Evolutionary conservation across 2,888 invertebrate species (phyloP).

Genomic region (Penaeus monodon): DNA sequence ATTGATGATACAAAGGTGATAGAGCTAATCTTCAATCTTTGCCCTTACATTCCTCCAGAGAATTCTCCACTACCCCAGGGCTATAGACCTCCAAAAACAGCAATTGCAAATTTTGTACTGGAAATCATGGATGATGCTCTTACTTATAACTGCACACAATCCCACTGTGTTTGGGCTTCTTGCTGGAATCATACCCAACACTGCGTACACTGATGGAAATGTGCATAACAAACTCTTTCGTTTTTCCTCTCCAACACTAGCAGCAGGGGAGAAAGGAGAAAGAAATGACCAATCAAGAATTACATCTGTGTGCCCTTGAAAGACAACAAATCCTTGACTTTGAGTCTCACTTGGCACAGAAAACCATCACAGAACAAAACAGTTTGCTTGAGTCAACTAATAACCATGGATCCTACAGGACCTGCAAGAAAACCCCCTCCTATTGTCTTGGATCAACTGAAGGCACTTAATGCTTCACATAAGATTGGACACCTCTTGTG

Average conservation of each 20-base stretch:
- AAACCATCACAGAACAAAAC: conserved; percentile 89
- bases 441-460: conserved; percentile 82
- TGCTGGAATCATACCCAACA: conserved; percentile 89
- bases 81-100: conserved; percentile 88
- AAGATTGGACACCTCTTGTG: conserved; percentile 91
- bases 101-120: conserved; percentile 93
- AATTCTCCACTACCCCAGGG: conserved; percentile 88
- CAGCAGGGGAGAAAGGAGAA: conserved; percentile 74
- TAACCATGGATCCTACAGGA: conserved; percentile 87
- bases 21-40: conserved; percentile 89
- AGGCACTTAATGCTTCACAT: conserved; percentile 81
- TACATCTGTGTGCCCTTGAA: conserved; percentile 80
- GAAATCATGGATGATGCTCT: conserved; percentile 90
- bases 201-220: conserved; percentile 92
- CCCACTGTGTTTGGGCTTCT: conserved; percentile 86
- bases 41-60: conserved; percentile 92
- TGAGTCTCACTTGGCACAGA: conserved; percentile 89
- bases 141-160: conserved; percentile 93
- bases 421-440: conserved; percentile 85
- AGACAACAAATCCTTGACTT: conserved; percentile 86
- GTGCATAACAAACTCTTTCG: conserved; percentile 89
- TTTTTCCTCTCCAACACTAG: conserved; percentile 79
- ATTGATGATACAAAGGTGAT: conserved; percentile 78
- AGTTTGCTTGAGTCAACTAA: conserved; percentile 84
- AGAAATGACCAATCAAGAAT: conserved; percentile 77